These are phyloP conservation scores for Phrynosoma blainvillii DNA, from an alignment of 2,113 vertebrate species.

Conservation along the genomic window DNA sequence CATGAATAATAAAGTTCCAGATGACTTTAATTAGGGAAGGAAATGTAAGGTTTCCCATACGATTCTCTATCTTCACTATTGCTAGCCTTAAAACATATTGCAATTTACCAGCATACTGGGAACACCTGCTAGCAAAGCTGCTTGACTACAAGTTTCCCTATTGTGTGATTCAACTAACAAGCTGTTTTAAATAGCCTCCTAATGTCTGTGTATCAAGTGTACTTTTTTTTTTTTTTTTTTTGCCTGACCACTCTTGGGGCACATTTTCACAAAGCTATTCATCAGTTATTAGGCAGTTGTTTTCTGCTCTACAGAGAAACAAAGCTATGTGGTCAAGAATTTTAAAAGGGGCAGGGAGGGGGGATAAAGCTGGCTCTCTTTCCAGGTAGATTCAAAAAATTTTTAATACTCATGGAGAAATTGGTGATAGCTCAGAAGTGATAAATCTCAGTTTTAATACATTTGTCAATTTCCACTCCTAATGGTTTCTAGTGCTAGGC, in stretches of 20 bases:
- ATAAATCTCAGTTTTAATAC: constrained; percentile 51
- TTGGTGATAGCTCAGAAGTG: constrained; percentile 33
- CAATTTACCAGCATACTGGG: constrained; percentile 50
- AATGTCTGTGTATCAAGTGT: constrained; percentile 47
- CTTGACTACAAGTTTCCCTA: constrained; percentile 61
- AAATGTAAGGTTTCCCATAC: background rate
- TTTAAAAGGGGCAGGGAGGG: background rate
- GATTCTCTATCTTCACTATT: constrained; percentile 31
- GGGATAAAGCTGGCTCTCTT: constrained; percentile 9
- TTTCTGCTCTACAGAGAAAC: constrained; percentile 48
- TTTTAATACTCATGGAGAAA: constrained; percentile 35
- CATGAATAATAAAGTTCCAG: constrained; percentile 36
- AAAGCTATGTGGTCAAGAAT: constrained; percentile 24
- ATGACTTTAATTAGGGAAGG: constrained; percentile 46
- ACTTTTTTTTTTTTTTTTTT: background rate
- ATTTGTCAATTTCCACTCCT: constrained; percentile 36
- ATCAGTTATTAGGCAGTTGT: constrained; percentile 63
- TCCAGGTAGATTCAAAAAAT: constrained; percentile 34
- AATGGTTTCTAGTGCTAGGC: constrained; percentile 39
- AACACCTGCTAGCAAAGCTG: constrained; percentile 68
- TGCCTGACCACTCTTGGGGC: constrained; percentile 54
- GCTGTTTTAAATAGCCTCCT: constrained; percentile 63
- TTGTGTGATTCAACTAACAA: constrained; percentile 70
- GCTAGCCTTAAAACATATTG: constrained; percentile 53
- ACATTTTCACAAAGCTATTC: constrained; percentile 59